Evolutionary conservation across 2,113 vertebrate genomes (phyloP).

Genomic region (Bagarius yarrelli): DNA sequence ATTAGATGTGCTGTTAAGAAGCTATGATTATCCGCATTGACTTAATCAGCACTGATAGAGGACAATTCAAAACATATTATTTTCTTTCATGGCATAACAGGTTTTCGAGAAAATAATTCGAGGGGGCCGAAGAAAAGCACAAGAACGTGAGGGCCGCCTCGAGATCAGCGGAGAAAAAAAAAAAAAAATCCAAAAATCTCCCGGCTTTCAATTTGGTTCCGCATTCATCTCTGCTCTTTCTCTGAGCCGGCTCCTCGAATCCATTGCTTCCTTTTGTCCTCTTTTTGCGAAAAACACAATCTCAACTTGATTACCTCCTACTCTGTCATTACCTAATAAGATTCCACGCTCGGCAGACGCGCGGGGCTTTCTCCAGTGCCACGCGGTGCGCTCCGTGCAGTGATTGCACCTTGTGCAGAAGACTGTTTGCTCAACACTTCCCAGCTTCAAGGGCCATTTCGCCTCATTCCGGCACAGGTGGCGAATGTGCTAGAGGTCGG

Average conservation of each 20-base stretch:
- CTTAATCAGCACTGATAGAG: conserved; percentile 61
- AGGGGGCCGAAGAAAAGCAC: conserved; percentile 50
- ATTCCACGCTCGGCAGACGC: conserved; percentile 53
- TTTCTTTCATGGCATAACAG: conserved; percentile 58
- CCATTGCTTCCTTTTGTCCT: conserved; percentile 61
- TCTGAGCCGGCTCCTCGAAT: conserved; percentile 54
- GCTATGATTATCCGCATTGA: conserved; percentile 62
- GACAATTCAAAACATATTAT: conserved; percentile 63
- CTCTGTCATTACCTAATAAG: conserved; percentile 67
- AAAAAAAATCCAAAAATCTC: conserved; percentile 27
- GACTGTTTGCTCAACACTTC: conserved; percentile 64
- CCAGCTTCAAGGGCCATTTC: conserved; percentile 61
- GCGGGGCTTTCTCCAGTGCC: conserved; percentile 46
- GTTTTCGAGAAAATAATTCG: conserved; percentile 59
- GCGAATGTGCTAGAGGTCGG: conserved; percentile 59
- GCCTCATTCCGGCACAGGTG: conserved; percentile 63
- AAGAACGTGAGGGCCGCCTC: conserved; percentile 47
- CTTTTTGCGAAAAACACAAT: conserved; percentile 62
- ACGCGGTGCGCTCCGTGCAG: conserved; percentile 46
- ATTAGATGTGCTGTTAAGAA: conserved; percentile 61
- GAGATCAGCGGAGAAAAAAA: conserved; percentile 27
- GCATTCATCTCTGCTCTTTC: conserved; percentile 48
- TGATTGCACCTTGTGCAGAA: conserved; percentile 65
- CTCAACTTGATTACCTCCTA: conserved; percentile 66
- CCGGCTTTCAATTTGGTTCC: conserved; percentile 45